These are phyloP conservation scores for Thryonomys swinderianus DNA, from an alignment of 2,113 vertebrate species.

Conservation along the genomic window DNA sequence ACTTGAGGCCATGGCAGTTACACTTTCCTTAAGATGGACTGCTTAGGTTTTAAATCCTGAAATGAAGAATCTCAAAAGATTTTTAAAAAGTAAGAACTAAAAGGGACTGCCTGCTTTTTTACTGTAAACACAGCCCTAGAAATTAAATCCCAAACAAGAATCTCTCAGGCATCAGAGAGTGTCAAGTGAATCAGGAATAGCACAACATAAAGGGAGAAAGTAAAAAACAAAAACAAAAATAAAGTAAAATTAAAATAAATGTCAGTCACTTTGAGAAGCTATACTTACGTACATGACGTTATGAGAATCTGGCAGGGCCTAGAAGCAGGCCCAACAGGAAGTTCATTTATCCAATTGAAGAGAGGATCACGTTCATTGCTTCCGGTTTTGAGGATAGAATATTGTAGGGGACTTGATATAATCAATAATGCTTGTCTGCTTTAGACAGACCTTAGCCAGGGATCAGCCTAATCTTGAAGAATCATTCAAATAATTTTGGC, in stretches of 20 bases:
- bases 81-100: slow-evolving; percentile 85
- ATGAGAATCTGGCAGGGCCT: slow-evolving; percentile 92
- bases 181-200: slow-evolving; percentile 89
- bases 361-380: slow-evolving; percentile 86
- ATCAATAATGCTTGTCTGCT: slow-evolving; percentile 89
- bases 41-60: slow-evolving; percentile 90
- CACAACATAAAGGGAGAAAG: slow-evolving; percentile 87
- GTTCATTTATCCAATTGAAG: slow-evolving; percentile 91
- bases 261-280: slow-evolving; percentile 94
- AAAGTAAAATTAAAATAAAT: slow-evolving; percentile 89
- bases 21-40: slow-evolving; percentile 89
- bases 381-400: slow-evolving; percentile 87
- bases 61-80: slow-evolving; percentile 89
- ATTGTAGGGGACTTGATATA: slow-evolving; percentile 86
- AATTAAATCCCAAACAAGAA: slow-evolving; percentile 89
- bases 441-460: slow-evolving; percentile 88
- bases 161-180: slow-evolving; percentile 90
- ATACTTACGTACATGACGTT: slow-evolving; percentile 99
- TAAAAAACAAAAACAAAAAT: slow-evolving; percentile 87
- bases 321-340: slow-evolving; percentile 90
- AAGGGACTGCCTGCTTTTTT: slow-evolving; percentile 86
- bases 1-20: slow-evolving; percentile 90
- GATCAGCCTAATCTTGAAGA: slow-evolving; percentile 89
- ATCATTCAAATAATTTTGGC: slow-evolving; percentile 91
- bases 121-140: slow-evolving; percentile 90